phyloP scores from a whole-genome alignment of 2,113 vertebrate genomes.

The Alectura lathami region DNA sequence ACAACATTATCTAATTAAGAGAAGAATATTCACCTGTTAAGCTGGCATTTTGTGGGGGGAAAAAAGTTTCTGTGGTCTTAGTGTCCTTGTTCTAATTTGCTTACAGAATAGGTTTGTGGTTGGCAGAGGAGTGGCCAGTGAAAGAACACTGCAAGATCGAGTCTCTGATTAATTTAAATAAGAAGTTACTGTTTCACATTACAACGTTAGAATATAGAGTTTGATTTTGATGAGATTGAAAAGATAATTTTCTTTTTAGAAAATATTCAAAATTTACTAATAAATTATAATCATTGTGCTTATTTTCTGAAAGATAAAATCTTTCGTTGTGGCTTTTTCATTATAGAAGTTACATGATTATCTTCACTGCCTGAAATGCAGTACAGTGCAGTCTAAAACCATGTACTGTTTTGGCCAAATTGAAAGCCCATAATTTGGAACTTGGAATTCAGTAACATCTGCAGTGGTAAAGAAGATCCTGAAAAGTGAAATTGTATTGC shows the following conservation, averaged over 20 bases:
- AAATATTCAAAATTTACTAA: neutral
- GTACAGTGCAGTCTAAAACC: neutral
- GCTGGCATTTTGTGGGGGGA: fast-evolving
- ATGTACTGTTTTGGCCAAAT: neutral
- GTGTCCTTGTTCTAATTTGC: neutral
- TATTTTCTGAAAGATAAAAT: neutral
- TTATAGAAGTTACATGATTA: too few species aligned
- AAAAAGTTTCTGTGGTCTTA: neutral
- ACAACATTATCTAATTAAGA: neutral
- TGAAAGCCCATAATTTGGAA: neutral
- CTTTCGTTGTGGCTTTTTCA: neutral
- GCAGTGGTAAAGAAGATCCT: neutral
- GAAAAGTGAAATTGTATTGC: neutral
- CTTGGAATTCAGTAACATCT: neutral
- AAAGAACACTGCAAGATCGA: neutral
- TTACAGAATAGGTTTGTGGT: neutral
- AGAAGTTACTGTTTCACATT: neutral
- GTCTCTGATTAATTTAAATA: neutral
- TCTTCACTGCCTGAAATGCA: neutral
- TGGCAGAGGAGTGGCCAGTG: neutral
- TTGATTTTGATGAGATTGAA: neutral
- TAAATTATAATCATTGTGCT: neutral
- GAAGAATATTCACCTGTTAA: neutral
- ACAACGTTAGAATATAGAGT: neutral
- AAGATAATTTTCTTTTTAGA: neutral